Base-by-base conservation (phyloP, 2,888 invertebrate genomes). In the Acrocyrtus sp. region DNA sequence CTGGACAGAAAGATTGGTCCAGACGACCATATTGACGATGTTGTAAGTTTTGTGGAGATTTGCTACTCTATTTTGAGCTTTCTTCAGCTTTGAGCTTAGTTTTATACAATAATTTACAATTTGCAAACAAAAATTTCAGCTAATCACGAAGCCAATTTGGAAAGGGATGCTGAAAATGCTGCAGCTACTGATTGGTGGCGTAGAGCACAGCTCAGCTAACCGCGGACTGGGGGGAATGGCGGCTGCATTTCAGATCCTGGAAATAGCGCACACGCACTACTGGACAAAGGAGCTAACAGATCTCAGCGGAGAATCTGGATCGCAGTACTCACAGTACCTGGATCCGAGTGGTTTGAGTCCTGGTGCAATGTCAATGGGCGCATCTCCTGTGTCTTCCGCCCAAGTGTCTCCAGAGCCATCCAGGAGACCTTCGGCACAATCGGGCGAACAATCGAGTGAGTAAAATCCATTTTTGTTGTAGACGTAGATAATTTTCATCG, bases 191-290 rank as follows among this genome's bases (percentile, higher is more conserved):
- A 90, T 95, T 5, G 91, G 92, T 80, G 98, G 98, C 0, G 86
- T 98, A 61, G 97, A 97, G 84, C 91, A 91, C 75, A 96, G 96
- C 0, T 97, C 92, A 84, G 89, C 91, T 48, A 97, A 96, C 86
- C 94, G 95, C 82, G 97, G 98, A 0, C 87, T 96, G 1, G 98
- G 98, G 39, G 99, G 99, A 22, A 96, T 98, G 93, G 96, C 97
- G 3, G 96, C 97, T 0, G 95, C 95, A 21, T 98, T 96, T 85
- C 79, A 79, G 74, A 88, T 98, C 78, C 91, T 98, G 82, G 99
- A 99, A 88, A 96, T 99, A 83, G 95, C 96, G 2, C 98, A 99
- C 84, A 99, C 99, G 0, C 98, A 99, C 85, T 99, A 92, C 84
- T 97, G 96, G 95, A 93, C 92, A 81, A 93, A 94, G 83, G 95